Conservation (phyloP, 2,888 invertebrate genomes). For the Pinctada fucata region DNA sequence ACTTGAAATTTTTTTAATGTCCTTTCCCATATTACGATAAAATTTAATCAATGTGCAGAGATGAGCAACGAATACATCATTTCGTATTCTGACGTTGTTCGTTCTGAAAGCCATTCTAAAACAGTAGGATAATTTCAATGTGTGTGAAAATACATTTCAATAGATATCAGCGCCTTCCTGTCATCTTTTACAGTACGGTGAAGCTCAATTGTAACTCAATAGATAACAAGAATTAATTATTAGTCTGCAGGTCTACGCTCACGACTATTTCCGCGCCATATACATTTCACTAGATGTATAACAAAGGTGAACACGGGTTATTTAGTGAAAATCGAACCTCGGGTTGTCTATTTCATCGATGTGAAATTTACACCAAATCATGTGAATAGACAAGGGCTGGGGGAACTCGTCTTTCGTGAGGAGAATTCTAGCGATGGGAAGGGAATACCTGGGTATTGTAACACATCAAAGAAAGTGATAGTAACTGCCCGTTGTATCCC, state of each 20-base stretch:
- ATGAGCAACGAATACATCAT: no score
- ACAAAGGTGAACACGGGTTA: slow-evolving; percentile 36
- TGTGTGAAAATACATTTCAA: slow-evolving; percentile 2
- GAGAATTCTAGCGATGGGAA: slow-evolving; percentile 1
- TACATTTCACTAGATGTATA: slow-evolving; percentile 9
- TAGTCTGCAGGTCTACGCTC: slow-evolving; percentile 29
- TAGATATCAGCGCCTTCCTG: not conserved
- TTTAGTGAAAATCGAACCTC: slow-evolving; percentile 42
- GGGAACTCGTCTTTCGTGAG: not conserved
- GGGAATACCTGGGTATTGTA: not conserved
- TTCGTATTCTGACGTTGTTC: not conserved
- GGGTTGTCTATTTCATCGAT: slow-evolving; percentile 24
- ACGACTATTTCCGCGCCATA: slow-evolving; percentile 25
- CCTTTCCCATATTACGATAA: no score
- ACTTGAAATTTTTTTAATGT: no score
- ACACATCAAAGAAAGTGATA: slow-evolving; percentile 4
- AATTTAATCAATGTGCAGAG: no score
- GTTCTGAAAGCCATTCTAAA: not conserved
- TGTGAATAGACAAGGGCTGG: not conserved
- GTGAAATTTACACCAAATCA: slow-evolving; percentile 28
- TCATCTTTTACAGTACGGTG: not conserved
- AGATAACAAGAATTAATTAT: slow-evolving; percentile 38
- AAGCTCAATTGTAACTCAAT: slow-evolving; percentile 18
- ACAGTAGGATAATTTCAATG: not conserved
- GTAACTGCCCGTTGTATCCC: slow-evolving; percentile 5